These are phyloP conservation scores for Gallinago solitaria DNA, from an alignment of 2,797 vertebrate species.

Conservation along the genomic window DNA sequence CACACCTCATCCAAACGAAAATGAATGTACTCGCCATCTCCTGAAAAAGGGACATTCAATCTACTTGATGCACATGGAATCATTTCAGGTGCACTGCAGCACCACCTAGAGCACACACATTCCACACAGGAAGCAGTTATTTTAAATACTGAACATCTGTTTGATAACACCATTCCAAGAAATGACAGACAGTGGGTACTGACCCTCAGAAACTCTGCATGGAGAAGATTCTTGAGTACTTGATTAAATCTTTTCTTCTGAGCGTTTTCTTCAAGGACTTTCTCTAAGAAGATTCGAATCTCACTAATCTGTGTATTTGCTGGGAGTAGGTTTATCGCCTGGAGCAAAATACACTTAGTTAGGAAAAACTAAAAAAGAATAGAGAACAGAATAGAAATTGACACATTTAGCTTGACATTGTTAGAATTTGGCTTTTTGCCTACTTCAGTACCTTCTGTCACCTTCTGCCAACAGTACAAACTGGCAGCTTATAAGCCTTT, in stretches of 20 bases:
- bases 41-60: not conserved
- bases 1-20: not conserved
- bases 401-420: not conserved
- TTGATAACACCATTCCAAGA: not conserved
- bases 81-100: not conserved
- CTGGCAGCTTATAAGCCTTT: not conserved
- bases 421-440: not conserved
- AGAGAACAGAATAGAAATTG: not conserved
- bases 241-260: conserved; percentile 94
- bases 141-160: not conserved
- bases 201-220: conserved; percentile 95
- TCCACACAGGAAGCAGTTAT: not conserved
- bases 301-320: conserved; percentile 97
- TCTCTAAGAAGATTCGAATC: conserved; percentile 95
- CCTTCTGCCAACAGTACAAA: not conserved
- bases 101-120: not conserved
- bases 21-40: not conserved
- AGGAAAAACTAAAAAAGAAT: not conserved
- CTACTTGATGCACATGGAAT: not conserved
- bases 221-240: conserved; percentile 96
- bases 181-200: not conserved
- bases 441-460: not conserved
- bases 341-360: not conserved
- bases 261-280: conserved; percentile 95
- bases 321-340: conserved; percentile 96